These are phyloP conservation scores for Philopedon plagiatum DNA, from an alignment of 2,888 invertebrate species.

Conservation along the genomic window DNA sequence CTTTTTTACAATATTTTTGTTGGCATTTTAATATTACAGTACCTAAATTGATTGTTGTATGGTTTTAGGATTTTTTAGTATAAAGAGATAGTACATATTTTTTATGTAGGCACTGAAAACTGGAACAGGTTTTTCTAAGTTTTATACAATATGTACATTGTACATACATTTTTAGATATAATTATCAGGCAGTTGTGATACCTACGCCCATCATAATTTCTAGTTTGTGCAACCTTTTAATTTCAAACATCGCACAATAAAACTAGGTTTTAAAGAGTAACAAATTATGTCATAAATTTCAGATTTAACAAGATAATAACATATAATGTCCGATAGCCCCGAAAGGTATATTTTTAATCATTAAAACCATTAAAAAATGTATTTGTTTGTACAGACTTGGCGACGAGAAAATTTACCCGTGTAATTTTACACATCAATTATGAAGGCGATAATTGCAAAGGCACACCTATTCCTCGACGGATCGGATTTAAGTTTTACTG, in stretches of 20 bases:
- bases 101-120: too few species aligned
- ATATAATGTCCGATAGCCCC: not conserved
- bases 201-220: too few species aligned
- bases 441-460: conserved; percentile 44
- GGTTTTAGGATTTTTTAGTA: too few species aligned
- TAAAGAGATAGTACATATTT: too few species aligned
- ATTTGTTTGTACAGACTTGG: conserved; percentile 30
- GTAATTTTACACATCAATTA: conserved; percentile 46
- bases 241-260: not conserved
- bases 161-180: too few species aligned
- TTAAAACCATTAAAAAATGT: not conserved
- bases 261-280: not conserved
- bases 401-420: conserved; percentile 36
- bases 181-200: too few species aligned
- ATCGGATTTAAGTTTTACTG: conserved; percentile 22
- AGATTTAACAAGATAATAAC: conserved; percentile 5
- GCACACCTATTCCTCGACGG: conserved; percentile 39
- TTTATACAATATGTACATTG: too few species aligned
- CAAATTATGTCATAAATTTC: too few species aligned
- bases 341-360: not conserved
- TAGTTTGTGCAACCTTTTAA: not conserved
- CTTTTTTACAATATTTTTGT: too few species aligned
- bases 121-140: too few species aligned
- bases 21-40: too few species aligned
- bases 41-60: too few species aligned